Evolutionary conservation across 1,140 invertebrate species (phyloP).

Genomic region (Ostrea edulis): DNA sequence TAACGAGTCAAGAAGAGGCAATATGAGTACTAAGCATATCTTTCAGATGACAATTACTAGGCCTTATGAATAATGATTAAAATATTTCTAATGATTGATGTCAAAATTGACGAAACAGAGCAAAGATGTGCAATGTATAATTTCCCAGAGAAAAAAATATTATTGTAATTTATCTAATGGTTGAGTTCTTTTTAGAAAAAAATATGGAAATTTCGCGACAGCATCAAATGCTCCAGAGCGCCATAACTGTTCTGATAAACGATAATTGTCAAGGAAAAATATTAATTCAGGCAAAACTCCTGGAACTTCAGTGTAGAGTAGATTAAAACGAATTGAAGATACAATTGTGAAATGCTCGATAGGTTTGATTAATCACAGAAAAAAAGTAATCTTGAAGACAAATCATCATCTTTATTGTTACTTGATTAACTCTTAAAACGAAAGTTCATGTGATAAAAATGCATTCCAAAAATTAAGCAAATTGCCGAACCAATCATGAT

Average conservation of each 20-base stretch:
- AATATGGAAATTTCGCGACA: constrained; percentile 15
- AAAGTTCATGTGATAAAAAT: neutral
- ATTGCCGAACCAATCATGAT: neutral
- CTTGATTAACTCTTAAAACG: neutral
- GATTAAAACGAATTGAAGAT: constrained; percentile 29
- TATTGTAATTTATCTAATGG: neutral
- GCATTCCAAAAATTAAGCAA: neutral
- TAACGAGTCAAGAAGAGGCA: too few relatives aligned
- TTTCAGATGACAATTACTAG: too few relatives aligned
- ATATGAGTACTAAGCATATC: too few relatives aligned
- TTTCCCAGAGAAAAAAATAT: neutral
- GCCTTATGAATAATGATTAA: too few relatives aligned
- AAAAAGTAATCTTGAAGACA: neutral
- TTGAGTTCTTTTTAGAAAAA: neutral
- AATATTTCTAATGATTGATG: neutral
- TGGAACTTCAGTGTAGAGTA: neutral
- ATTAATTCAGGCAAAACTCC: constrained; percentile 28
- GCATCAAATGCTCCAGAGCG: neutral
- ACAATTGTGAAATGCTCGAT: constrained; percentile 5
- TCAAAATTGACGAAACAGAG: neutral
- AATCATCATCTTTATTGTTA: neutral
- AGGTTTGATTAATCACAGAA: neutral
- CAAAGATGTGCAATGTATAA: neutral
- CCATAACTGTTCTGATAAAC: constrained; percentile 29
- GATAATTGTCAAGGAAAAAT: constrained; percentile 7